Percentiles rank a stretch among this genome's conserved stretches.
Evolutionary conservation across 64 coral and sea anemone genomes (phyloP).

Genomic region (Actinia equina): DNA sequence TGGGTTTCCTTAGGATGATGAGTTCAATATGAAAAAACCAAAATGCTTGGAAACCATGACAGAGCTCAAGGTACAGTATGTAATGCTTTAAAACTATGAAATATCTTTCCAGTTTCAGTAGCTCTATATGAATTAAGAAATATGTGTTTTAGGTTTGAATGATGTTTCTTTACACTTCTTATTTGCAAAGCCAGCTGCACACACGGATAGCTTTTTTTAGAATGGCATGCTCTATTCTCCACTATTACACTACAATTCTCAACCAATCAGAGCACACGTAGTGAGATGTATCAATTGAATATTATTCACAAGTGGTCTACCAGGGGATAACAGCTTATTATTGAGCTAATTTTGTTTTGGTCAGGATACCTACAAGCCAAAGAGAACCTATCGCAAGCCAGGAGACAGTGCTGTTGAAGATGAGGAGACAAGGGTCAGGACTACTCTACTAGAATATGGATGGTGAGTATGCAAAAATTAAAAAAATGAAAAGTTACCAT

Average conservation of each 20-base stretch:
- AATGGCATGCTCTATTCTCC: too few relatives aligned
- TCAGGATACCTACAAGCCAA: slow-evolving; percentile 89
- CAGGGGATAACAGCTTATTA: too few relatives aligned
- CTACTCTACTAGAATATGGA: slow-evolving; percentile 91
- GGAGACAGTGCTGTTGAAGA: slow-evolving; percentile 59
- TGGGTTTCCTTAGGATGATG: slow-evolving; percentile 68
- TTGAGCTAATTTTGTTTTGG: background rate
- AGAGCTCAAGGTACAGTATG: slow-evolving; percentile 63
- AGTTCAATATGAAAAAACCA: slow-evolving; percentile 80
- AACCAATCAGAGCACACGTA: too few relatives aligned
- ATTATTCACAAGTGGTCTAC: too few relatives aligned
- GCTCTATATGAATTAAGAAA: too few relatives aligned
- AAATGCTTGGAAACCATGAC: slow-evolving; percentile 73
- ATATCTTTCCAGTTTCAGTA: background rate
- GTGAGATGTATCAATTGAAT: too few relatives aligned
- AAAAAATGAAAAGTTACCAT: too few relatives aligned
- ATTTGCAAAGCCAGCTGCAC: too few relatives aligned
- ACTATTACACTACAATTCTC: too few relatives aligned
- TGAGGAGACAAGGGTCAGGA: slow-evolving; percentile 86
- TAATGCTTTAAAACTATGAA: background rate
- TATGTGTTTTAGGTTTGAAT: too few relatives aligned
- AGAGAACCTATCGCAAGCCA: slow-evolving; percentile 83
- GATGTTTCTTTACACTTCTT: too few relatives aligned
- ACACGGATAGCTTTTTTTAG: too few relatives aligned
- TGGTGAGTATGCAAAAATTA: slow-evolving; percentile 46